phyloP scores from a whole-genome alignment of 2,888 invertebrate species.

The Lasius platythorax region DNA sequence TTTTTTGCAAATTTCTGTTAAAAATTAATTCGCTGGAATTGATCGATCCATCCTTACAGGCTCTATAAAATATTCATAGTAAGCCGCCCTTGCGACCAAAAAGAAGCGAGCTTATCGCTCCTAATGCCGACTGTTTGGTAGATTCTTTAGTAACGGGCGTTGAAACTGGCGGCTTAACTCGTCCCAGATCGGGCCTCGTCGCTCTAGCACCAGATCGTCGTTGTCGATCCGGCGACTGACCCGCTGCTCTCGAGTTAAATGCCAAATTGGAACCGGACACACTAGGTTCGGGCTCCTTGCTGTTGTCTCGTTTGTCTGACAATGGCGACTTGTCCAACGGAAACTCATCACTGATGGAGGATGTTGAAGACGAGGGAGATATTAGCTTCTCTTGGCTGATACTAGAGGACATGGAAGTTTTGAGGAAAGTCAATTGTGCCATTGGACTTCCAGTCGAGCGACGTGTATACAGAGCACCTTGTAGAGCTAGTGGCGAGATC shows the following conservation, averaged over 20 bases:
- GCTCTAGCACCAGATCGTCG: slow-evolving; percentile 87
- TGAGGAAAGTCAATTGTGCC: slow-evolving; percentile 92
- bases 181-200: slow-evolving; percentile 89
- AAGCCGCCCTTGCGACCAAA: slow-evolving; percentile 95
- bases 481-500: slow-evolving; percentile 89
- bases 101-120: slow-evolving; percentile 92
- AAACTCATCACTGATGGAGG: slow-evolving; percentile 45
- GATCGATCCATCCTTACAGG: slow-evolving; percentile 2
- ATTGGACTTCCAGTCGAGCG: slow-evolving; percentile 91
- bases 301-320: slow-evolving; percentile 42
- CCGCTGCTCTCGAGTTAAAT: slow-evolving; percentile 80
- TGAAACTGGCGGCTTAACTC: slow-evolving; percentile 82
- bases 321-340: slow-evolving; percentile 57
- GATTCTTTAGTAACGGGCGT: slow-evolving; percentile 81
- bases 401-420: slow-evolving; percentile 85
- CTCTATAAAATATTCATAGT: slow-evolving; percentile 86
- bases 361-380: slow-evolving; percentile 69
- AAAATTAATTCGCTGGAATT: slow-evolving; percentile 32
- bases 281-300: slow-evolving; percentile 78
- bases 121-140: slow-evolving; percentile 88
- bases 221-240: slow-evolving; percentile 85
- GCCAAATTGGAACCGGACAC: slow-evolving; percentile 87
- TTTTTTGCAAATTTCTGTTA: slow-evolving; percentile 11
- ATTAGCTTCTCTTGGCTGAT: slow-evolving; percentile 83
- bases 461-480: slow-evolving; percentile 88